Percentiles rank a stretch among this genome's conserved stretches.
Conservation (phyloP, 2,797 vertebrate genomes). For the Crypturellus tataupa region DNA sequence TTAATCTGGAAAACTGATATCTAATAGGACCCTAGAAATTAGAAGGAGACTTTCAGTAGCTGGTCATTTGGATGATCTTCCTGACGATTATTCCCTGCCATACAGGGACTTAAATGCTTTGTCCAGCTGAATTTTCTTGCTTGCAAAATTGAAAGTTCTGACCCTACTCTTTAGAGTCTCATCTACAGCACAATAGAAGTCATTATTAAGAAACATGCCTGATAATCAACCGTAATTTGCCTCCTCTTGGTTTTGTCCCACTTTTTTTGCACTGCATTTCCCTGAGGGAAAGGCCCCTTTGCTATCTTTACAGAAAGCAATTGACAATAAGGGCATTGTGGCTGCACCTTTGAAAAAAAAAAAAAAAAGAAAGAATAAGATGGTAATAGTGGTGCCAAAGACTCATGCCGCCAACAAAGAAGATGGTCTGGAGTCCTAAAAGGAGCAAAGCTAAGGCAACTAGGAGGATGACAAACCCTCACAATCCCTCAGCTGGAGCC, state of each 20-base stretch:
- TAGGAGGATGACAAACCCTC: background rate
- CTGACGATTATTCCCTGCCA: background rate
- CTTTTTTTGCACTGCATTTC: background rate
- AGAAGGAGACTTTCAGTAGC: slow-evolving; percentile 1
- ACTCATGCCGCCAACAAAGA: background rate
- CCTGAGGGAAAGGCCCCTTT: background rate
- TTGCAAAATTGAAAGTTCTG: slow-evolving; percentile 31
- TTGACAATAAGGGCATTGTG: background rate
- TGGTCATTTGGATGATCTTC: background rate
- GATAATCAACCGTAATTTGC: slow-evolving; percentile 5
- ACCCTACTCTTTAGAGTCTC: background rate
- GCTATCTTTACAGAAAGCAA: slow-evolving; percentile 1
- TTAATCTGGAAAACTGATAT: slow-evolving; percentile 33
- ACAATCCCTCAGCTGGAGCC: background rate
- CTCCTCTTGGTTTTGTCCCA: background rate
- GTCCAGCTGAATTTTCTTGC: background rate
- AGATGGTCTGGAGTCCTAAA: background rate
- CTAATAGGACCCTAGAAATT: slow-evolving; percentile 17
- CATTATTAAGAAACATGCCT: slow-evolving; percentile 20
- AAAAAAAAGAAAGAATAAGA: background rate
- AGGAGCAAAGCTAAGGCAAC: background rate
- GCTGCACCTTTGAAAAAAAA: background rate
- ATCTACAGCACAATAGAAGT: background rate
- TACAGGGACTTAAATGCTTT: background rate
- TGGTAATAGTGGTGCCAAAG: background rate